Base-by-base conservation (phyloP, 2,797 vertebrate genomes). In the Monodelphis domestica region DNA sequence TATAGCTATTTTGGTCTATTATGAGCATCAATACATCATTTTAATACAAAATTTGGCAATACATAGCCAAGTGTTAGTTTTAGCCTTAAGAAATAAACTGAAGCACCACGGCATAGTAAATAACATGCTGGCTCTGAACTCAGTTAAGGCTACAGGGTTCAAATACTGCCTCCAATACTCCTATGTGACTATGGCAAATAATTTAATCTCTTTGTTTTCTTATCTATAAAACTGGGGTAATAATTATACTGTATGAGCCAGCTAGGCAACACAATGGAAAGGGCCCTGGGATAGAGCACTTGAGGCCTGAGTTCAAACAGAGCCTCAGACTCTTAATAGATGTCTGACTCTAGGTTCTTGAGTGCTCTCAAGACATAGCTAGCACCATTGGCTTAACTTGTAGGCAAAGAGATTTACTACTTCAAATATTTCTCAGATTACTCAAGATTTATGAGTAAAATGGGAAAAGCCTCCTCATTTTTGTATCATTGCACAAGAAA, bases 401-500 rank as follows among this genome's bases (percentile, higher is more conserved):
- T 0, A 94, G 51, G 12, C n/a, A 54, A 90, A 93, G 14, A 92
- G 55, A 88, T 93, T 84, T 84, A 84, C 70, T 50, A 91, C 89
- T 93, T 51, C 52, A 93, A 95, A 90, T 89, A 30, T 4, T 26
- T 91, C 88, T 94, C 89, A 94, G 93, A 97, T 95, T 94, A 96
- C 90, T 59, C 53, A 91, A 97, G 91, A 96, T 96, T 97, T 96
- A 97, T 12, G 94, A 92, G 92, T 93, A 95, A 92, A 95, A 93
- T 91, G 57, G 78, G 93, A 95, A 94, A 97, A 97, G 59, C 91
- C 89, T 93, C 96, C 95, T 96, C 94, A 93, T 94, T 96, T 95
- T 97, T 97, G 45, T 92, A 94, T 96, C 95, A 97, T 97, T 96
- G 98, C 94, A 89, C 70, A 33, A 96, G 63, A 95, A 97, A 94